A percentile compares a stretch with the other conserved stretches of the same genome.
These are phyloP conservation scores for Meandrina meandrites DNA, from an alignment of 92 coral and sea anemone genomes.

Conservation along the genomic window DNA sequence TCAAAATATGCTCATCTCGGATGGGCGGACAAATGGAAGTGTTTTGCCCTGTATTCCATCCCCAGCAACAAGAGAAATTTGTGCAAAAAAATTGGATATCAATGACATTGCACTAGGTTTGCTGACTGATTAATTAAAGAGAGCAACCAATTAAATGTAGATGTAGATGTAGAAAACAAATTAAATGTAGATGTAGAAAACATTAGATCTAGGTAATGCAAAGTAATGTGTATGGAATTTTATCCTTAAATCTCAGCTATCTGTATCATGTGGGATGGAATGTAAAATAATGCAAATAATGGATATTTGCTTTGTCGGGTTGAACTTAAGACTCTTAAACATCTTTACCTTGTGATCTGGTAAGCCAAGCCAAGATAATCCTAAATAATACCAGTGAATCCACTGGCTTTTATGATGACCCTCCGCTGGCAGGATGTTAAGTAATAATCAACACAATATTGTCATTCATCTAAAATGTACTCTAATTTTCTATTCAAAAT, in stretches of 20 bases:
- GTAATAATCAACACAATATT: not conserved
- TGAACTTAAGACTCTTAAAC: not conserved
- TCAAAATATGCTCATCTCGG: no score
- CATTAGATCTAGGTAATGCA: no score
- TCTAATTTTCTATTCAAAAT: no score
- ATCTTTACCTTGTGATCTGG: slow-evolving; percentile 95
- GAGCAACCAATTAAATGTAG: no score
- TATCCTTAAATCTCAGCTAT: not conserved
- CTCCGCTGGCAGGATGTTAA: slow-evolving; percentile 77
- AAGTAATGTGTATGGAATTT: not conserved
- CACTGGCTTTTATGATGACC: slow-evolving; percentile 73
- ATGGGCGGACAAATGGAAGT: no score
- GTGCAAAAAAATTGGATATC: not conserved
- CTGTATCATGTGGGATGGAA: not conserved
- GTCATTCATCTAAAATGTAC: not conserved
- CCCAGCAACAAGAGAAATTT: not conserved
- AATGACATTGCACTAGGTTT: not conserved
- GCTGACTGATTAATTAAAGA: not conserved
- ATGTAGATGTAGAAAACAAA: no score
- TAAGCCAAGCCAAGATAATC: slow-evolving; percentile 85
- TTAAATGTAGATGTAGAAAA: no score
- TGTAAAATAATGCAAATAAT: not conserved
- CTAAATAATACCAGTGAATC: slow-evolving; percentile 84
- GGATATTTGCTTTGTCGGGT: not conserved
- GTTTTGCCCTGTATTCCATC: no score